These are phyloP conservation scores for Tanaodytes sp. DNA, from an alignment of 2,888 invertebrate species.

Conservation along the genomic window DNA sequence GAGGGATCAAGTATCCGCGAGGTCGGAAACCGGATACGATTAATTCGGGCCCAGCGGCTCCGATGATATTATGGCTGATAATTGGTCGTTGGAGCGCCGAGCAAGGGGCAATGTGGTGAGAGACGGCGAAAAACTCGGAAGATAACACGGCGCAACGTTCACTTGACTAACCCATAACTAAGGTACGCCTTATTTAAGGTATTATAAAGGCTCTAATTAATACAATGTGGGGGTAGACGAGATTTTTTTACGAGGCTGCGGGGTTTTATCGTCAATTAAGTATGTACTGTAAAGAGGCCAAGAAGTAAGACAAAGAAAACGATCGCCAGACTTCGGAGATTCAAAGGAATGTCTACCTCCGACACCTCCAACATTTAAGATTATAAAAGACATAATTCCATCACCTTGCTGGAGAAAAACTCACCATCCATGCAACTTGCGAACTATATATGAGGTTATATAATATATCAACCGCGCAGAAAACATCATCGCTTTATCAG, in stretches of 20 bases:
- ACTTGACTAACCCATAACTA: conserved; percentile 66
- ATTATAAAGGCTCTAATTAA: conserved; percentile 69
- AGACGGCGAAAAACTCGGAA: conserved; percentile 59
- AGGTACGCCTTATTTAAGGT: conserved; percentile 66
- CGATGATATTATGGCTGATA: conserved; percentile 69
- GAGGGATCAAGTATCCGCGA: conserved; percentile 58
- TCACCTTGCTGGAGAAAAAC: conserved; percentile 13
- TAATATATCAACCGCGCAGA: too few relatives aligned
- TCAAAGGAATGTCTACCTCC: conserved; percentile 53
- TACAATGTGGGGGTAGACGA: conserved; percentile 69
- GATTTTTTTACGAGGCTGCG: conserved; percentile 69
- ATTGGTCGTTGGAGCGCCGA: conserved; percentile 64
- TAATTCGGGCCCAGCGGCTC: conserved; percentile 62
- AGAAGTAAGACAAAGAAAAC: conserved; percentile 52
- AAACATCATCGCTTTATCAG: too few relatives aligned
- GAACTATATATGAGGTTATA: too few relatives aligned
- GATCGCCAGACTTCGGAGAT: conserved; percentile 43
- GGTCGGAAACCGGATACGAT: conserved; percentile 66
- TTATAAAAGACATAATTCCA: conserved; percentile 47
- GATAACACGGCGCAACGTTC: conserved; percentile 64
- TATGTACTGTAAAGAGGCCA: conserved; percentile 58
- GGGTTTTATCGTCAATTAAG: conserved; percentile 71
- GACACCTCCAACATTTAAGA: conserved; percentile 51
- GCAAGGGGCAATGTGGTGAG: conserved; percentile 56
- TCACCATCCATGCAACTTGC: too few relatives aligned